These are phyloP conservation scores for Crocuta crocuta DNA, from an alignment of 2,113 vertebrate species.

Conservation along the genomic window DNA sequence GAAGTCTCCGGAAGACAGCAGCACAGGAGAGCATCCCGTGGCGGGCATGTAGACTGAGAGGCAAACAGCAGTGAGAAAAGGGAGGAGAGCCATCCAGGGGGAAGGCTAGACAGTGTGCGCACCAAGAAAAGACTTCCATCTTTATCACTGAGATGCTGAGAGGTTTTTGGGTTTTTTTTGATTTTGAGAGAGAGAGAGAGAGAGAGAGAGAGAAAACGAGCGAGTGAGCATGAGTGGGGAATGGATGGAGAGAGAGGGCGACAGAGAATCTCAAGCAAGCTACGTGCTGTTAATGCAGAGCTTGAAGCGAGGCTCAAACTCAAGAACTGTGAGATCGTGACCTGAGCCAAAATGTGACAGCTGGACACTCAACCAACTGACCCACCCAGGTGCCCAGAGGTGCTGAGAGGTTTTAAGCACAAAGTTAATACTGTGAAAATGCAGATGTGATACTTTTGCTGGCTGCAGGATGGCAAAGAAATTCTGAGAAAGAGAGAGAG, in stretches of 20 bases:
- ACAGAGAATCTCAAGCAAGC: no score
- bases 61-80: not conserved
- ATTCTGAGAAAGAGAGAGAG: not conserved
- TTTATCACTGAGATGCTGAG: not conserved
- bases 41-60: not conserved
- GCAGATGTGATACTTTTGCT: not conserved
- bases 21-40: not conserved
- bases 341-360: no score
- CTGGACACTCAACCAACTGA: no score
- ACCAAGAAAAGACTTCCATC: not conserved
- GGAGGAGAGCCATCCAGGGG: rapidly evolving
- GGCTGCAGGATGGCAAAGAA: not conserved
- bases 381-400: no score
- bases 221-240: no score
- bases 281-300: no score
- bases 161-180: not conserved
- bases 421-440: not conserved
- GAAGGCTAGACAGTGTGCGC: not conserved
- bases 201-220: no score
- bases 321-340: no score
- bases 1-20: not conserved
- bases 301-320: no score
- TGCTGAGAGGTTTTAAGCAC: not conserved
- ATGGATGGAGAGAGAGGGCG: no score
- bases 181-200: no score